Evolutionary conservation across 2,113 vertebrate genomes (phyloP), one percentile per base, ranked within the genome.

Genomic region (Brachypteracias leptosomus): DNA sequence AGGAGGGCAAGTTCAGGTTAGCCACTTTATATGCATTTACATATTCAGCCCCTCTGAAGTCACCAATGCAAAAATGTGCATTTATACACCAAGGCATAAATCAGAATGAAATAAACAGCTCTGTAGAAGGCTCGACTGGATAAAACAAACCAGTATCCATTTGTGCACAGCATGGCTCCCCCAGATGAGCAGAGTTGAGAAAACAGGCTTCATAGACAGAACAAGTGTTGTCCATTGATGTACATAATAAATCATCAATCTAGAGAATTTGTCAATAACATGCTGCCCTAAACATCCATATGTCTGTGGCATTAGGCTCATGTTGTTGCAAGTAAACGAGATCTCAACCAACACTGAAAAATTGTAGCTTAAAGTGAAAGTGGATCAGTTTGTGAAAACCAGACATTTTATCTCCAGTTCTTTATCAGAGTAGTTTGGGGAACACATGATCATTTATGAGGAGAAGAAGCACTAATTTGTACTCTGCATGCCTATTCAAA

Each of bases 211-310:
- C 97, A 78, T 47, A 96, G 91, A 84, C 95, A 96, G 96, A 97
- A 93, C 94, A 96, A 98, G 95, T 87, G 92, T 95, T 92, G 85
- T 68, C 95, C 95, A 95, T 81, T 96, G 95, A 97, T 95, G 92
- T 97, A 96, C 92, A 92, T 97, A 97, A 97, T 98, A 98, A 97
- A 98, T 98, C 97, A 97, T 91, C 68, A 95, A 95, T 93, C 95
- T 89, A 86, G 87, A 97, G 91, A 97, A 96, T 97, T 96, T 97
- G 96, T 98, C 97, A 97, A 98, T 98, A 98, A 86, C 92, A 89
- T 79, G 57, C 82, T 97, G 95, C 82, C 94, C 95, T 96, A 94
- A 96, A 93, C 87, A 89, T 91, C 96, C 96, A 94, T 91, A 85
- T 93, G 96, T 91, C 94, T 95, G 62, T 28, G 6, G 94, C 78